Percentiles rank a stretch among this genome's conserved stretches.
Conservation (phyloP, 2,797 vertebrate genomes). For the Macrochelys suwanniensis region DNA sequence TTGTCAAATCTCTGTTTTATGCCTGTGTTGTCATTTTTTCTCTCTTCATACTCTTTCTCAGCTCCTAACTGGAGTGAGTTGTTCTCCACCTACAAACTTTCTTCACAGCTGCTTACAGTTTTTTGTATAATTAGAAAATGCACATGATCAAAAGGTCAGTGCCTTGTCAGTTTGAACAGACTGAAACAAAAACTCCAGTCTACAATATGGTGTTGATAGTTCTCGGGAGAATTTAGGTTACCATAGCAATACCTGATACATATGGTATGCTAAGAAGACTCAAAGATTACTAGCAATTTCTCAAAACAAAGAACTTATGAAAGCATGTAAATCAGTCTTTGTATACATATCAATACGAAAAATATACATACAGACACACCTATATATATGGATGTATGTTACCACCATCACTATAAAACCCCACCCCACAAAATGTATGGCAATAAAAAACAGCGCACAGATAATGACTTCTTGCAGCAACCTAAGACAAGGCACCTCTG, state of each 20-base stretch:
- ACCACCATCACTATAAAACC: too few relatives aligned
- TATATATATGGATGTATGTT: background rate
- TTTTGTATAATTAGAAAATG: conserved; percentile 28
- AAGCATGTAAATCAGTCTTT: too few relatives aligned
- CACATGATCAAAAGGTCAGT: background rate
- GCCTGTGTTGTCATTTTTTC: background rate
- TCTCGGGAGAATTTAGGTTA: background rate
- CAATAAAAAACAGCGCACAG: too few relatives aligned
- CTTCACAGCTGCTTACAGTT: background rate
- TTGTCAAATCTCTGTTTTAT: background rate
- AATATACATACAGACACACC: background rate
- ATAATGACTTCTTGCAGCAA: too few relatives aligned
- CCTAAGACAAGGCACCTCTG: too few relatives aligned
- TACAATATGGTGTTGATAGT: background rate
- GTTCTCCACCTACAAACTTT: background rate
- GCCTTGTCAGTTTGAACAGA: background rate
- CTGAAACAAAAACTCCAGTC: background rate
- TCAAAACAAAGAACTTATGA: background rate
- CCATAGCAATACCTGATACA: background rate
- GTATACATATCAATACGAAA: too few relatives aligned
- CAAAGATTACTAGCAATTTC: background rate
- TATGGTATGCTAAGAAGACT: background rate
- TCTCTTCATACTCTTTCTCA: background rate
- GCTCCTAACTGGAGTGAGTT: background rate
- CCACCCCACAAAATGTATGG: too few relatives aligned